Conservation (phyloP, 2,113 vertebrate genomes). For the Himantopus leucocephalus region DNA sequence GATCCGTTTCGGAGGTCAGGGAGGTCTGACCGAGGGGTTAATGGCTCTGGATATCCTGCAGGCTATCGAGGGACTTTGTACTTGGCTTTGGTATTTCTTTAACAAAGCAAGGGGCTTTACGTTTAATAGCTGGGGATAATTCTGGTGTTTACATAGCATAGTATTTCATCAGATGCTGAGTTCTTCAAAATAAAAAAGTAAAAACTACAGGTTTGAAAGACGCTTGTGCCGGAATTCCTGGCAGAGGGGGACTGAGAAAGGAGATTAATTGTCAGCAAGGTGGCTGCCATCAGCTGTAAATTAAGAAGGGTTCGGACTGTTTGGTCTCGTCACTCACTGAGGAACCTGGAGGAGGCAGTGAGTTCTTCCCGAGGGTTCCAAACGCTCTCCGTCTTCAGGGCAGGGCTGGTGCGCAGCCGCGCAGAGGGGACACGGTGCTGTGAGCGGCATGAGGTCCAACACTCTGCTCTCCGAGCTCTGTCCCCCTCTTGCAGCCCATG, state of each 20-base stretch:
- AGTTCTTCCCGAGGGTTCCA: background rate
- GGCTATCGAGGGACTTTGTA: background rate
- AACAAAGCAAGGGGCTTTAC: background rate
- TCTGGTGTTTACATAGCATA: background rate
- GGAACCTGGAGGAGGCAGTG: background rate
- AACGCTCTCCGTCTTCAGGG: rapidly evolving
- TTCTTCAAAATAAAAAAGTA: background rate
- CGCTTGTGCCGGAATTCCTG: background rate
- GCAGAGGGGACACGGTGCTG: no score
- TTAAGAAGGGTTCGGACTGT: background rate
- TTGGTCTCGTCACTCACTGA: rapidly evolving
- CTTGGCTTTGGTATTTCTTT: background rate
- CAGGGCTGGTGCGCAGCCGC: background rate
- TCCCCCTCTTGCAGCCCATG: background rate
- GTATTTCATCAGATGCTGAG: background rate
- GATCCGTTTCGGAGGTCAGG: background rate
- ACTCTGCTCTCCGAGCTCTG: no score
- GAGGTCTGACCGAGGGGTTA: background rate
- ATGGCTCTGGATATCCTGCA: background rate
- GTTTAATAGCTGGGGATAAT: conserved; percentile 7
- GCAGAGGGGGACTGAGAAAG: background rate
- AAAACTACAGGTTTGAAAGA: background rate
- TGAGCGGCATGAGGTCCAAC: background rate
- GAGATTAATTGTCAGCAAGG: background rate
- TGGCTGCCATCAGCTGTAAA: background rate